A percentile compares a stretch with the other conserved stretches of the same genome.
These are phyloP conservation scores for Philotrypesis tridentata DNA, from an alignment of 1,140 invertebrate species.

Conservation along the genomic window DNA sequence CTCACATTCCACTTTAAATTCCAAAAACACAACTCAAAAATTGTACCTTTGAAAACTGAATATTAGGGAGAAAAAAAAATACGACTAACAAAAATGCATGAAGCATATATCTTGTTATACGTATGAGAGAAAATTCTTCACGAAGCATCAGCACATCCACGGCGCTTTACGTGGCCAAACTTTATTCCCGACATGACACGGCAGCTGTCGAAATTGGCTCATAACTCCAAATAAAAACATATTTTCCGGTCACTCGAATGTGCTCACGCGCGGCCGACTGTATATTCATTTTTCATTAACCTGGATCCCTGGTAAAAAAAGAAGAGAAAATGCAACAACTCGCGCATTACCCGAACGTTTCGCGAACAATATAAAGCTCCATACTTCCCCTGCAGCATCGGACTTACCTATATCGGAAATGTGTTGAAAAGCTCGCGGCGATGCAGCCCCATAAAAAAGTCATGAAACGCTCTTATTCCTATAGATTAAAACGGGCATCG, in stretches of 20 bases:
- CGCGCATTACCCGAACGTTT: not conserved
- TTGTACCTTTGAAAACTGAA: too few relatives aligned
- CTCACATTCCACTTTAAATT: too few relatives aligned
- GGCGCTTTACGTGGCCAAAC: not conserved
- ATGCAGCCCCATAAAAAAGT: not conserved
- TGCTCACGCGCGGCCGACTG: not conserved
- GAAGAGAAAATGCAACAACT: not conserved
- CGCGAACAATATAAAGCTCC: not conserved
- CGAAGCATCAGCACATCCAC: not conserved
- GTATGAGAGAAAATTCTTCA: not conserved
- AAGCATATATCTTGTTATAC: too few relatives aligned
- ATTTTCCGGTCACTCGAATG: not conserved
- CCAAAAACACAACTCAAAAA: too few relatives aligned
- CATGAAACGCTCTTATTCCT: not conserved
- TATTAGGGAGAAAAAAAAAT: not conserved
- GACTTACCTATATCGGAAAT: not conserved
- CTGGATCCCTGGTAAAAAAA: not conserved
- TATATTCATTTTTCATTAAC: not conserved
- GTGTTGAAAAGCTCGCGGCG: not conserved
- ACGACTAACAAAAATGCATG: not conserved
- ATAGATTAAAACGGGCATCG: slow-evolving; percentile 1
- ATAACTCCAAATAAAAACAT: not conserved
- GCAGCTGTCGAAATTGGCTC: not conserved
- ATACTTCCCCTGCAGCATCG: too few relatives aligned
- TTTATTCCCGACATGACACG: not conserved